Conservation (phyloP, 2,888 invertebrate genomes). For the Thelaira solivaga region DNA sequence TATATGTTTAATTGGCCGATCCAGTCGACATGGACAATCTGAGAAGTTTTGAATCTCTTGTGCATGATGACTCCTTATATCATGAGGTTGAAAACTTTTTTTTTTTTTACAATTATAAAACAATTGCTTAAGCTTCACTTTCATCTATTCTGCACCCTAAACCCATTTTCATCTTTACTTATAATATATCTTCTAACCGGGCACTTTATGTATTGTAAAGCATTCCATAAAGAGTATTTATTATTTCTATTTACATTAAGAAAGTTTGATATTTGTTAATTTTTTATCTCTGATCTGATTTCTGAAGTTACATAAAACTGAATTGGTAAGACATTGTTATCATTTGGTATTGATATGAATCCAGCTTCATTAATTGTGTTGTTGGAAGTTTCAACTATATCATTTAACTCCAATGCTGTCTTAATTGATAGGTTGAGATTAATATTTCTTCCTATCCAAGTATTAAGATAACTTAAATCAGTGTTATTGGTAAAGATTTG, state of each 20-base stretch:
- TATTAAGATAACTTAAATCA: not conserved
- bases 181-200: not conserved
- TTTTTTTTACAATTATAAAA: not conserved
- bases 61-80: not conserved
- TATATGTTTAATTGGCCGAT: not conserved
- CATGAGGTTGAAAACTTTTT: not conserved
- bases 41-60: not conserved
- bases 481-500: not conserved
- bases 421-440: not conserved
- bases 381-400: not conserved
- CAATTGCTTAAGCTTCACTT: not conserved
- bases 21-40: not conserved
- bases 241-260: not conserved
- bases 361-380: not conserved
- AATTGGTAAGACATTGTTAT: too few relatives aligned
- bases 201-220: not conserved
- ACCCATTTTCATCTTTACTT: not conserved
- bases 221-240: not conserved
- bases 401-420: not conserved
- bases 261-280: not conserved
- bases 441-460: not conserved
- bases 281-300: not conserved
- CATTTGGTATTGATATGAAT: not conserved
- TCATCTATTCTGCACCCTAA: not conserved
- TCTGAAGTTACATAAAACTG: too few relatives aligned